phyloP scores from a whole-genome alignment of 1,140 invertebrate species.

The Lasaia peninsularis region DNA sequence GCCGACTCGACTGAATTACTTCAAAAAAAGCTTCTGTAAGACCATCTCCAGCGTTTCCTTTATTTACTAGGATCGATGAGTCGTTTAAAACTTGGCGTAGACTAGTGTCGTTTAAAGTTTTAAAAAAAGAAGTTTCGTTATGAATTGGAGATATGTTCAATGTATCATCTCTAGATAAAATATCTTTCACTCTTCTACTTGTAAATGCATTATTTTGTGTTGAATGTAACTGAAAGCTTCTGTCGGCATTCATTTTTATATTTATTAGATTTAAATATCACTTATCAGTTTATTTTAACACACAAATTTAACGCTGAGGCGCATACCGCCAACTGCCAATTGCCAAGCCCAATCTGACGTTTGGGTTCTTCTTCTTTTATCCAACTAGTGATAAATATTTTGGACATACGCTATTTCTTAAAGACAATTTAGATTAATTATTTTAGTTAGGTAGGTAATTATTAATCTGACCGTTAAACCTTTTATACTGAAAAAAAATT shows the following conservation, averaged over 20 bases:
- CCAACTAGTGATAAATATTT: too few relatives aligned
- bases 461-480: too few relatives aligned
- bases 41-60: slow-evolving; percentile 51
- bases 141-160: slow-evolving; percentile 64
- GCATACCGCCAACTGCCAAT: too few relatives aligned
- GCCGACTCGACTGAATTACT: slow-evolving; percentile 67
- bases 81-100: slow-evolving; percentile 65
- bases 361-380: too few relatives aligned
- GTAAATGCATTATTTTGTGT: slow-evolving; percentile 52
- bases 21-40: slow-evolving; percentile 66
- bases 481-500: too few relatives aligned
- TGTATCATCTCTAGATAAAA: slow-evolving; percentile 57
- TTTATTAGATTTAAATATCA: too few relatives aligned
- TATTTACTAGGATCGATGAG: slow-evolving; percentile 51
- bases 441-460: too few relatives aligned
- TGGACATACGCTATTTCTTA: too few relatives aligned
- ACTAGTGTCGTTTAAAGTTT: slow-evolving; percentile 68
- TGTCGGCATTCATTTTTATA: slow-evolving; percentile 48
- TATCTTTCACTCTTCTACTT: slow-evolving; percentile 45
- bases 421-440: too few relatives aligned
- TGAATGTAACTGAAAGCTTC: slow-evolving; percentile 48
- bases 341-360: too few relatives aligned
- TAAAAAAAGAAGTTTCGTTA: slow-evolving; percentile 65
- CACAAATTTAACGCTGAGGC: too few relatives aligned
- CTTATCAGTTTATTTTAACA: not conserved